A percentile compares a stretch with the other conserved stretches of the same genome.
phyloP scores from a whole-genome alignment of 2,113 vertebrate species.

The Microtus pennsylvanicus region DNA sequence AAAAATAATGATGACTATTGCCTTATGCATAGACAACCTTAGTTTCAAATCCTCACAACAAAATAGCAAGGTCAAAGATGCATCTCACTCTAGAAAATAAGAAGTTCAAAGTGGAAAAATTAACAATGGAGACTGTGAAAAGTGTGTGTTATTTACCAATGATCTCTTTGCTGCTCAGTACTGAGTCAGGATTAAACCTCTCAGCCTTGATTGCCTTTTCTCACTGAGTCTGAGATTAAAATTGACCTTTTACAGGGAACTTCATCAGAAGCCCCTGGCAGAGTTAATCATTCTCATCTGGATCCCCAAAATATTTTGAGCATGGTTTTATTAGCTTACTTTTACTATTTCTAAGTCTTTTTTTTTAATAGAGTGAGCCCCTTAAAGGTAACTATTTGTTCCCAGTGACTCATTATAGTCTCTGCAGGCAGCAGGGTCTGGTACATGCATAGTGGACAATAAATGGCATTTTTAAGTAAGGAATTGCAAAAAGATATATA shows the following conservation, averaged over 20 bases:
- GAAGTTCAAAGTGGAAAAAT: not conserved
- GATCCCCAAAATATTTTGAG: conserved; percentile 44
- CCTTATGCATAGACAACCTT: not conserved
- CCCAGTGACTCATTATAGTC: conserved; percentile 54
- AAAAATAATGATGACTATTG: not conserved
- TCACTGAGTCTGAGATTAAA: conserved; percentile 5
- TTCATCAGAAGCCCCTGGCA: conserved; percentile 62
- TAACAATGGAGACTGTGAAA: not conserved
- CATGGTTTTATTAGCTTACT: conserved; percentile 58
- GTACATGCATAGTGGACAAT: conserved; percentile 50
- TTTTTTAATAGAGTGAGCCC: conserved; percentile 58
- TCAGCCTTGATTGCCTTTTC: conserved; percentile 19
- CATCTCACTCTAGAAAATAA: not conserved
- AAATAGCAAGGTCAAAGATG: not conserved
- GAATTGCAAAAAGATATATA: conserved; percentile 40
- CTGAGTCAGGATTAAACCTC: not conserved
- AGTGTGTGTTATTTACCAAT: not conserved
- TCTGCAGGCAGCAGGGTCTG: conserved; percentile 46
- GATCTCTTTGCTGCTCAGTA: not conserved
- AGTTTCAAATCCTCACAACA: not conserved
- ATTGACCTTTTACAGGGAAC: conserved; percentile 35
- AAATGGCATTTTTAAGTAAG: conserved; percentile 51
- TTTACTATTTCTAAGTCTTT: conserved; percentile 58
- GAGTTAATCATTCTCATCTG: conserved; percentile 73
- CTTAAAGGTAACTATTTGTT: conserved; percentile 43